Evolutionary conservation across 2,797 vertebrate species (phyloP).

Genomic region (Mastacembelus armatus): DNA sequence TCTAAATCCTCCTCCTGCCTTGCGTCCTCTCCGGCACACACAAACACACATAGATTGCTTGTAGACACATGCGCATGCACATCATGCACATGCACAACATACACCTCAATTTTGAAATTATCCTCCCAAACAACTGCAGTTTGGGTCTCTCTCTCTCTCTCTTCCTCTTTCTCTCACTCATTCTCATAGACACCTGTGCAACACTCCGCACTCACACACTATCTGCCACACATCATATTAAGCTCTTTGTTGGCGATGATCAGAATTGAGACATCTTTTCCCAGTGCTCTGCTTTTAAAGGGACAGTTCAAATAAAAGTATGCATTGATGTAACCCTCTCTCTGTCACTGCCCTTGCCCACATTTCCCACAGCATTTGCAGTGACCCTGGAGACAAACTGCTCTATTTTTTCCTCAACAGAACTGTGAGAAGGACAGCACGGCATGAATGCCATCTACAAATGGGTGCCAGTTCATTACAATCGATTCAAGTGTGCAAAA

Average conservation of each 20-base stretch:
- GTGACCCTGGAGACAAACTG: slow-evolving; percentile 24
- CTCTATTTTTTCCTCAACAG: slow-evolving; percentile 10
- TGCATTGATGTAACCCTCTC: slow-evolving; percentile 28
- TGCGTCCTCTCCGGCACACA: slow-evolving; percentile 40
- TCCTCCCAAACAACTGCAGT: slow-evolving; percentile 55
- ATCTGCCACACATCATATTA: slow-evolving; percentile 54
- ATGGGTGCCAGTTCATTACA: slow-evolving; percentile 27
- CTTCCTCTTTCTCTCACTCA: slow-evolving; percentile 29
- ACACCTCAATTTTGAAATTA: slow-evolving; percentile 54
- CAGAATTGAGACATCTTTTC: slow-evolving; percentile 65
- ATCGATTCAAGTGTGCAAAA: slow-evolving; percentile 30
- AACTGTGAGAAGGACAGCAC: slow-evolving; percentile 17
- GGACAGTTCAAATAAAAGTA: slow-evolving; percentile 51
- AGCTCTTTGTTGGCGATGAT: slow-evolving; percentile 63
- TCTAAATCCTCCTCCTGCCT: slow-evolving; percentile 80
- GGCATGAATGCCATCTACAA: slow-evolving; percentile 31
- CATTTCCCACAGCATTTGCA: slow-evolving; percentile 29
- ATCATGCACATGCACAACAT: slow-evolving; percentile 65
- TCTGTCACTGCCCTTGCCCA: slow-evolving; percentile 23
- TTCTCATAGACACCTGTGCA: slow-evolving; percentile 54
- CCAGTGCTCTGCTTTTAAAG: slow-evolving; percentile 51
- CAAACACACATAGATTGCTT: slow-evolving; percentile 50
- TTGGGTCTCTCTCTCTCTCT: slow-evolving; percentile 39
- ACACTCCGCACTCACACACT: slow-evolving; percentile 32
- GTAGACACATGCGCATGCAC: slow-evolving; percentile 63